Base-by-base conservation (phyloP, 2,113 vertebrate species). In the Seriola rivoliana region DNA sequence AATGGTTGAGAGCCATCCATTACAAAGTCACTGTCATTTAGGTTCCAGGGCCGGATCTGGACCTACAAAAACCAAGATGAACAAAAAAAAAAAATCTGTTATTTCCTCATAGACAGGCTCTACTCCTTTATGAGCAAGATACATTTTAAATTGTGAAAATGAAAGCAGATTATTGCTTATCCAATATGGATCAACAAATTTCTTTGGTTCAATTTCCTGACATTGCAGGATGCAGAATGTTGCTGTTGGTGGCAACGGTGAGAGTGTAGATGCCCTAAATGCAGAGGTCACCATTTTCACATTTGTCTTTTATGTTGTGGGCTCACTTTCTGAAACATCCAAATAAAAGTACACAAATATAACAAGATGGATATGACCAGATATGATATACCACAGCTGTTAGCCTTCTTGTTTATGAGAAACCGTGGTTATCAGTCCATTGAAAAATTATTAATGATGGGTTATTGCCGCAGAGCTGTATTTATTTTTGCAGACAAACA, bases 1-100 rank as follows among this genome's bases (percentile, higher is more conserved):
- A 99, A 94, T 69, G 98, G 98, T 90, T 99, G 98, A 87, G 98
- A 99, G 89, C 98, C 98, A 80, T 99, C 98, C 98, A 99, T 99
- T 77, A 99, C 98, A 94, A 99, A 99, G 92, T 99, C 98, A 94
- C 98, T 99, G 94, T 99, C 98, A 79, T 98, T 99, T 74, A 99
- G 96, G 93, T 99, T 99, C 98, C 98, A 99, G 86, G 98, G 98
- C 66, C 98, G 96, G 78, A 99, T 99, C 95, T 99, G 98, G 82
- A 99, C 98, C 98, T 99, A 87, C 71, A 59, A 71, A 72, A 46
- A 32, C 9, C 6, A 12, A 71, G 14, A 73, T 21, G 0, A 17
- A 23, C 36, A 48, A 8, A 65, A 42, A 46, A 60, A 55, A 36
- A 29, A 25, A 73, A 9, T 44, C 1, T 32, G 19, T 6, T 1